Evolutionary conservation across 2,888 invertebrate species (phyloP), one percentile per base, ranked within the genome.

Genomic region (Chrysodeixis includens): DNA sequence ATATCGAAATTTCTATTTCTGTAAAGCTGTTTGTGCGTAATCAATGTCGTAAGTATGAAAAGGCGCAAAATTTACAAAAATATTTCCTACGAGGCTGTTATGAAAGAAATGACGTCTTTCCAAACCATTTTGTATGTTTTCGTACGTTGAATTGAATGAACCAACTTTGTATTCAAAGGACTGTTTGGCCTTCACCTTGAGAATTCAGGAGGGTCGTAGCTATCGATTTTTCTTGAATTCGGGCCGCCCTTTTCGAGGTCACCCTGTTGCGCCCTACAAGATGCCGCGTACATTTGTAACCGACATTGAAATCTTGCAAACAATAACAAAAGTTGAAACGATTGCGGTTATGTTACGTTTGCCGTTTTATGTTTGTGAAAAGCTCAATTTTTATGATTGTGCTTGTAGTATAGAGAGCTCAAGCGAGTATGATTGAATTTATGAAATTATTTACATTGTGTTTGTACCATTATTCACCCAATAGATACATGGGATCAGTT

Each of bases 211-310:
- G 16, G 46, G 16, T 46, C 18, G 16, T 2, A 7, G 9, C 18
- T 46, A 46, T 46, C 46, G 46, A 46, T n/a, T 46, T 46, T 46
- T 46, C 18, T 7, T 18, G 46, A 46, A 46, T 46, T 46, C 18
- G 46, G 46, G 46, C 16, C 46, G 18, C 18, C 46, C 46, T 18
- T 18, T 7, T 9, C 16, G 18, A 46, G 46, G 46, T 18, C 46
- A 46, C 46, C 14, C 35, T 14, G 1, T 12, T 14, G 14, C 14
- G 14, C 35, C 35, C 35, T 9, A 14, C 35, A 35, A 35, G 35
- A 35, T 35, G 14, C 12, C 35, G 12, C 18, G 16, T 8, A 16
- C 0, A 46, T 46, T 16, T 18, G 16, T 46, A 46, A 46, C 46
- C 18, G 46, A 46, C 35, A 35, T 35, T 14, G 14, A 35, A 14